Evolutionary conservation across 2,888 invertebrate genomes (phyloP), one percentile per base, ranked within the genome.

Genomic region (Oxytorus armatus): DNA sequence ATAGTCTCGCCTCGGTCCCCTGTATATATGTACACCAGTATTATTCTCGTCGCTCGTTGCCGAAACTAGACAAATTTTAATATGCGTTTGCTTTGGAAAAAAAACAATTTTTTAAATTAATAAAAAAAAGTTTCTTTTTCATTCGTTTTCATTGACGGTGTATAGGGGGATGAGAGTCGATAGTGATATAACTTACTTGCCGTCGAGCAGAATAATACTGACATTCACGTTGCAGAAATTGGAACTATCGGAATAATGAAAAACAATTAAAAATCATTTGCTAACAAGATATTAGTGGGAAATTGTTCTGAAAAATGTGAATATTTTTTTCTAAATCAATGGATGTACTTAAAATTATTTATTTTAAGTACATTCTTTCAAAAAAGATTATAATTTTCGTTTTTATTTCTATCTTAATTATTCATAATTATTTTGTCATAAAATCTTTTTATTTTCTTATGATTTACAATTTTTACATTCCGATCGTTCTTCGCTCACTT

Each of bases 1-100:
- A 16, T 18, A 25, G 51, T 42, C 44, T 51, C 73, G 23, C 53
- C 63, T 77, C 55, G 53, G 49, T 80, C 77, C 73, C 76, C 80
- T 73, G 77, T 42, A 69, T 55, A 8, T 39, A 33, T 55, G 25
- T 29, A 77, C 82, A 79, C 84, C 85, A 85, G 86, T 85, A 83
- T 86, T 81, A 85, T 86, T 85, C 82, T 74, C 73, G 70, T 73
- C 25, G 73, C 61, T 57, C 57, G 69, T 74, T 42, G 77, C 73
- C 77, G 55, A 83, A 66, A 66, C 42, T 39, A 8, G 18, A 70
- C 51, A 21, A 44, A 69, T 76, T 82, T 55, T 61, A 2, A 16
- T 55, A 11, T 16, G 23, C 42, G 23, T 59, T 68, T 68, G n/a
- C 21, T 39, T n/a, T 29, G 16, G 33, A 75, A 44, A 18, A 74